Evolutionary conservation across 2,113 vertebrate genomes (phyloP).

Genomic region (Macrotus californicus): DNA sequence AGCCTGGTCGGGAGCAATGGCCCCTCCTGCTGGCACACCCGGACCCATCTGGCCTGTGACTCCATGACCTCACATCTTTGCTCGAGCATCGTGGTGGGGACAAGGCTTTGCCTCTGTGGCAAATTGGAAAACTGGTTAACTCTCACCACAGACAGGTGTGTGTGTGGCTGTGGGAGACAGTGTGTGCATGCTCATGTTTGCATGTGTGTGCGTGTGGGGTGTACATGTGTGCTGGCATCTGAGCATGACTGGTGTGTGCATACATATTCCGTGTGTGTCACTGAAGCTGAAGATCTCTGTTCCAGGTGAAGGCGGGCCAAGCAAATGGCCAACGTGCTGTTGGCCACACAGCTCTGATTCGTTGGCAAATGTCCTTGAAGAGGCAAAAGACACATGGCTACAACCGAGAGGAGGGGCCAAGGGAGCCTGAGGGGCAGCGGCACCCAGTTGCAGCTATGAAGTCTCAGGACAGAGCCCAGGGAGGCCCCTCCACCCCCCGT

Average conservation of each 20-base stretch:
- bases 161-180: background rate
- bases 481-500: accelerated
- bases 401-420: accelerated
- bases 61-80: background rate
- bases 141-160: accelerated
- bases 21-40: background rate
- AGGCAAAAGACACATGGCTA: background rate
- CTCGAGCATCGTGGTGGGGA: accelerated
- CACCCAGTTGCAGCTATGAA: accelerated
- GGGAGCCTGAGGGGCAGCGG: background rate
- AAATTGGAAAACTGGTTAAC: too few relatives aligned
- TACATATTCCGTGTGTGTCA: background rate
- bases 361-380: slow-evolving; percentile 4
- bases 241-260: accelerated
- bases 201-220: accelerated
- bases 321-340: accelerated
- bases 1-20: background rate
- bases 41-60: background rate
- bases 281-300: background rate
- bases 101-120: background rate
- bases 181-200: too few relatives aligned
- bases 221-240: background rate
- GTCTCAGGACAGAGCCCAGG: background rate
- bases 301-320: background rate
- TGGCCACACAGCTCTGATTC: background rate